A percentile compares a stretch with the other conserved stretches of the same genome.
Conservation (phyloP, 2,797 vertebrate species). For the Argentina silus region DNA sequence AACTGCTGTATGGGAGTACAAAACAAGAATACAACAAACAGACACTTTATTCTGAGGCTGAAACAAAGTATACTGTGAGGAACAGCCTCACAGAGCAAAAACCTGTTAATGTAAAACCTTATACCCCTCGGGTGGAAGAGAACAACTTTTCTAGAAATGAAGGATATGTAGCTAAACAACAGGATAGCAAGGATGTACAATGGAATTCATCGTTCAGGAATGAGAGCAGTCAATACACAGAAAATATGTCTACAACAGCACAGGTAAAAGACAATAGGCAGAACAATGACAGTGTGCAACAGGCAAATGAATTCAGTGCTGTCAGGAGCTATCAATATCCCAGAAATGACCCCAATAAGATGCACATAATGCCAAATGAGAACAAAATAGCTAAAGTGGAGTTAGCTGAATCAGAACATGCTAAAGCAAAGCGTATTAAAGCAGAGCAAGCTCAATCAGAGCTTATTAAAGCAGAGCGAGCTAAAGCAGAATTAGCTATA, state of each 20-base stretch:
- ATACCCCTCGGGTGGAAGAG: slow-evolving; percentile 31
- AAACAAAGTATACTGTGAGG: slow-evolving; percentile 17
- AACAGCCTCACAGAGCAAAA: slow-evolving; percentile 33
- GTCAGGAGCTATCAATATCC: background rate
- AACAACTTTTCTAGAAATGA: slow-evolving; percentile 37
- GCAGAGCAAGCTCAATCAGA: slow-evolving; percentile 19
- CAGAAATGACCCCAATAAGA: background rate
- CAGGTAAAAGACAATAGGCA: slow-evolving; percentile 34
- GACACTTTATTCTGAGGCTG: slow-evolving; percentile 21
- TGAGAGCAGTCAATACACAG: slow-evolving; percentile 22
- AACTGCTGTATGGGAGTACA: slow-evolving; percentile 25
- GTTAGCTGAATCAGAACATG: slow-evolving; percentile 55
- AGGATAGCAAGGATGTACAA: slow-evolving; percentile 34
- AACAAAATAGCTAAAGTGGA: background rate
- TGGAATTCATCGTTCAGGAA: slow-evolving; percentile 30
- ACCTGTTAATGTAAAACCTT: slow-evolving; percentile 46
- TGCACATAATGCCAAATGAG: slow-evolving; percentile 9
- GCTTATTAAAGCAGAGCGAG: slow-evolving; percentile 35
- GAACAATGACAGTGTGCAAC: slow-evolving; percentile 44
- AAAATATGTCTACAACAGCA: slow-evolving; percentile 15
- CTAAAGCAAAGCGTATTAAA: slow-evolving; percentile 26
- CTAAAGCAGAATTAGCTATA: slow-evolving; percentile 26
- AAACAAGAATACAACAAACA: slow-evolving; percentile 49
- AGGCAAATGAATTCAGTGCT: slow-evolving; percentile 9
- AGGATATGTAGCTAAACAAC: slow-evolving; percentile 24